Evolutionary conservation across 2,113 vertebrate genomes (phyloP).

Genomic region (Osmerus mordax): DNA sequence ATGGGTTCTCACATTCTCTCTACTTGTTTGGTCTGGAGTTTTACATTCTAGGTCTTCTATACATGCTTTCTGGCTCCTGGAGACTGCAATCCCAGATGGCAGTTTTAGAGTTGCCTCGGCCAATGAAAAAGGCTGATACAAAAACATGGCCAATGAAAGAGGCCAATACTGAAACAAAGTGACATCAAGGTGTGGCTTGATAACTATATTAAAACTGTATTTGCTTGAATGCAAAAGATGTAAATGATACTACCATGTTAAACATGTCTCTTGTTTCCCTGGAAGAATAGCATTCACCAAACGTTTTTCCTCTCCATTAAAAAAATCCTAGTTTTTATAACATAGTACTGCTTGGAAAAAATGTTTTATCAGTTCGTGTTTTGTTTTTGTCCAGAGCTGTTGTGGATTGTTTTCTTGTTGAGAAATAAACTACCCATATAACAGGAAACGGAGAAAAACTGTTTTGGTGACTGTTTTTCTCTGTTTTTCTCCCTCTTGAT

Average conservation of each 20-base stretch:
- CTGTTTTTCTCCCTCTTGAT: slow-evolving; percentile 47
- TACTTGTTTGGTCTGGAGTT: slow-evolving; percentile 21
- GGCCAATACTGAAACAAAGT: slow-evolving; percentile 59
- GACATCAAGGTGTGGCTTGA: slow-evolving; percentile 63
- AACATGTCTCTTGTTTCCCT: slow-evolving; percentile 68
- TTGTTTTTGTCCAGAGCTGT: slow-evolving; percentile 44
- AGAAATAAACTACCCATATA: slow-evolving; percentile 69
- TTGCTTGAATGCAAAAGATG: slow-evolving; percentile 71
- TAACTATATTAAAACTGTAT: slow-evolving; percentile 71
- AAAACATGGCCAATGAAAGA: slow-evolving; percentile 42
- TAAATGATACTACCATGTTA: slow-evolving; percentile 71
- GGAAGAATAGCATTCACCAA: slow-evolving; percentile 68
- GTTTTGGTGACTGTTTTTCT: slow-evolving; percentile 81
- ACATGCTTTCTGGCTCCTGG: slow-evolving; percentile 49
- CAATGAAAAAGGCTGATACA: slow-evolving; percentile 27
- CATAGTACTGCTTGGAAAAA: slow-evolving; percentile 58
- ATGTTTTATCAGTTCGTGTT: slow-evolving; percentile 51
- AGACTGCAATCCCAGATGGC: slow-evolving; percentile 48
- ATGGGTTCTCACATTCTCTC: slow-evolving; percentile 16
- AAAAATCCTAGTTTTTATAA: slow-evolving; percentile 48
- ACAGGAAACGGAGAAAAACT: slow-evolving; percentile 46
- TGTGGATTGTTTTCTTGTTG: slow-evolving; percentile 74
- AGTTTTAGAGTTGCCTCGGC: slow-evolving; percentile 29
- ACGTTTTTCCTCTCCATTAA: slow-evolving; percentile 47
- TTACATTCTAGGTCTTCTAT: slow-evolving; percentile 63